phyloP scores from a whole-genome alignment of 2,113 vertebrate species.

The Typhlomys cinereus region DNA sequence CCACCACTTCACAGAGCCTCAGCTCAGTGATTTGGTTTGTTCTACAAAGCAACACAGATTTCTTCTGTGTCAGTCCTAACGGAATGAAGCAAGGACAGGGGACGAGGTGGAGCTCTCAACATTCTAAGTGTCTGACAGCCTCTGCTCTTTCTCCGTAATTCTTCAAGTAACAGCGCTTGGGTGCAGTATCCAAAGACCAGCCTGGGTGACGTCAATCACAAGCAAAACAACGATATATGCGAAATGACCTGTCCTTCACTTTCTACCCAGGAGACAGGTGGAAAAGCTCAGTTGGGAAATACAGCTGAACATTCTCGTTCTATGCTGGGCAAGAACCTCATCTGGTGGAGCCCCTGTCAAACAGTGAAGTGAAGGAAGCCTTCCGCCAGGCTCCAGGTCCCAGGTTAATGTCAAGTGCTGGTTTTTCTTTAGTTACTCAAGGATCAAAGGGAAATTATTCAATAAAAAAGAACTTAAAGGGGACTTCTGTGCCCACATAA shows the following conservation, averaged over 20 bases:
- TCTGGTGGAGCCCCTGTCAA: background rate
- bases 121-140: background rate
- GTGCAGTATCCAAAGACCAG: background rate
- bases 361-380: background rate
- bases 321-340: fast-evolving
- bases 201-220: constrained; percentile 4
- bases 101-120: background rate
- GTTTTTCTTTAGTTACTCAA: constrained; percentile 66
- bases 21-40: background rate
- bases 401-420: constrained; percentile 50
- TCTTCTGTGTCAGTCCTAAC: constrained; percentile 35
- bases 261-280: background rate
- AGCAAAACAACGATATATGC: background rate
- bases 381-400: constrained; percentile 7
- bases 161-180: background rate
- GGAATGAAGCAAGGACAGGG: background rate
- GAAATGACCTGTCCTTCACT: background rate
- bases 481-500: constrained; percentile 52
- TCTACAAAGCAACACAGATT: background rate
- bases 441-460: constrained; percentile 64
- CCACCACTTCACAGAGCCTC: background rate
- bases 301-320: background rate
- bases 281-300: background rate
- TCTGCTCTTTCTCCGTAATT: background rate
- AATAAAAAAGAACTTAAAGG: constrained; percentile 74